Evolutionary conservation across 2,888 invertebrate species (phyloP).

Genomic region (Serrognathus titanus): DNA sequence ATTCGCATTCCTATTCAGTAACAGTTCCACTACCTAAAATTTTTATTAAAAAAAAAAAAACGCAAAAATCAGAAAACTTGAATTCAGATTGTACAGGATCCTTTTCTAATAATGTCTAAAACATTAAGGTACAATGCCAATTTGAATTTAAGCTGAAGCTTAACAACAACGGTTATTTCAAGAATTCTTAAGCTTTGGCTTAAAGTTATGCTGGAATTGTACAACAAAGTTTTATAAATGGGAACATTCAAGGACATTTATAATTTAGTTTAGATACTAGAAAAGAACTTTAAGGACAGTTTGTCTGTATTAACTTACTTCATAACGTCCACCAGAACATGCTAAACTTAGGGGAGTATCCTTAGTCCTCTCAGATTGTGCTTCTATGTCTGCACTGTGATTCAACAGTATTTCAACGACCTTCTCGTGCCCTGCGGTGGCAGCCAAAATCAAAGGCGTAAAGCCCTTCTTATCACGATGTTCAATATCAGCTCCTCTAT

Average conservation of each 20-base stretch:
- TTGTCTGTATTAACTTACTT: slow-evolving; percentile 50
- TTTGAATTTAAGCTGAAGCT: too few species aligned
- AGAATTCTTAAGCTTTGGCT: too few species aligned
- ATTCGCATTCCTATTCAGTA: slow-evolving; percentile 86
- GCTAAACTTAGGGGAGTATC: slow-evolving; percentile 97
- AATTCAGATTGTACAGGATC: too few species aligned
- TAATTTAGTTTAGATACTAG: too few species aligned
- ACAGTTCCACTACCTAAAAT: slow-evolving; percentile 74
- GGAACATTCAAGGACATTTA: too few species aligned
- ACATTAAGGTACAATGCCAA: too few species aligned
- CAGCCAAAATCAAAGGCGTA: slow-evolving; percentile 94
- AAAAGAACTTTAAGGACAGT: too few species aligned
- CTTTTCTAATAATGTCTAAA: too few species aligned
- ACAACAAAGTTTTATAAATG: too few species aligned
- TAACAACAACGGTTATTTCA: too few species aligned
- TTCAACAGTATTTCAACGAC: slow-evolving; percentile 91
- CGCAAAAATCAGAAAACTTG: background rate
- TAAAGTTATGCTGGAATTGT: too few species aligned
- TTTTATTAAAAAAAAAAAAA: slow-evolving; percentile 1
- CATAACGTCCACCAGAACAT: slow-evolving; percentile 95
- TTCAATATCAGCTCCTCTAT: slow-evolving; percentile 93
- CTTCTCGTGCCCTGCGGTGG: slow-evolving; percentile 91
- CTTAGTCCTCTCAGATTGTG: slow-evolving; percentile 98
- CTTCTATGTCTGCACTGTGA: slow-evolving; percentile 95
- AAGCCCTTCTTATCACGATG: slow-evolving; percentile 99